phyloP scores from a whole-genome alignment of 2,797 vertebrate species.

The Sitta carolinensis region DNA sequence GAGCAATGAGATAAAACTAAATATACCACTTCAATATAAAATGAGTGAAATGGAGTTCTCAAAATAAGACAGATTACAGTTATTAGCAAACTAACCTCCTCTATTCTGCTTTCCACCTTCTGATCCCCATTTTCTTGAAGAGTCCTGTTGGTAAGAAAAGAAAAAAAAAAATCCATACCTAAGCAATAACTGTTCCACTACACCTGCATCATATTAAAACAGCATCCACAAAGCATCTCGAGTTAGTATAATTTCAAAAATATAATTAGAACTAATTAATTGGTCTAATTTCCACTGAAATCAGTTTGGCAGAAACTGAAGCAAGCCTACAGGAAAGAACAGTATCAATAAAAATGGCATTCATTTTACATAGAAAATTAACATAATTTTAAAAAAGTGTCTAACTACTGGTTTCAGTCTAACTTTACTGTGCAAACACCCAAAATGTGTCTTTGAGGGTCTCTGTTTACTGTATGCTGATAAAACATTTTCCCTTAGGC shows the following conservation, averaged over 20 bases:
- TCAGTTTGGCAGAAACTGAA: neutral
- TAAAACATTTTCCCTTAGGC: neutral
- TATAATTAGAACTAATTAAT: neutral
- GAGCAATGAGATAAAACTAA: neutral
- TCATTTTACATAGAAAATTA: neutral
- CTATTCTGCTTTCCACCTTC: constrained; percentile 91
- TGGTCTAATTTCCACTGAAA: neutral
- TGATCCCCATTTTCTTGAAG: constrained; percentile 92
- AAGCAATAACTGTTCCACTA: neutral
- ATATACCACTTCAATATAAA: neutral
- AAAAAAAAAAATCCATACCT: neutral
- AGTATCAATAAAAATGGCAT: neutral
- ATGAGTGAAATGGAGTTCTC: neutral
- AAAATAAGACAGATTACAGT: neutral
- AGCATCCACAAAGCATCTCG: neutral
- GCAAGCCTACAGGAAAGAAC: neutral
- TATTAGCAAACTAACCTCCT: constrained; percentile 86
- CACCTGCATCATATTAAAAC: neutral
- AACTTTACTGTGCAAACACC: neutral
- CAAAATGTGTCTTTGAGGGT: neutral
- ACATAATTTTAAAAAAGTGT: neutral
- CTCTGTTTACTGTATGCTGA: neutral
- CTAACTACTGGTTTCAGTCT: neutral
- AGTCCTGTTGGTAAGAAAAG: constrained; percentile 79
- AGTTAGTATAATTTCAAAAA: neutral